These are phyloP conservation scores for Pipistrellus kuhlii DNA, from an alignment of 2,797 vertebrate genomes.

Conservation along the genomic window DNA sequence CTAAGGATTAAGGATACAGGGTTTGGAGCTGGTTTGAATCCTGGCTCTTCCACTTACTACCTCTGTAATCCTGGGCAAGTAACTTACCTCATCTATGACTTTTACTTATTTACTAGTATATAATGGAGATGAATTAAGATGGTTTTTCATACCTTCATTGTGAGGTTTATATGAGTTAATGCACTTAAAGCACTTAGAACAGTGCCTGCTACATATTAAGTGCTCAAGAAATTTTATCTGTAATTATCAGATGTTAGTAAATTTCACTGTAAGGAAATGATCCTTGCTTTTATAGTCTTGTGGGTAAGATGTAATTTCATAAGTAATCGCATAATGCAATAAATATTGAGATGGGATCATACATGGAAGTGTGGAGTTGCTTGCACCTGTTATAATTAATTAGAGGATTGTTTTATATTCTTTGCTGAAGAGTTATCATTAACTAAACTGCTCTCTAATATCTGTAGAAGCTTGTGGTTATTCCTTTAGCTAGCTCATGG, in stretches of 20 bases:
- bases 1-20: not conserved
- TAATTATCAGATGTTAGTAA: slow-evolving; percentile 14
- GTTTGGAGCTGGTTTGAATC: slow-evolving; percentile 20
- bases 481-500: not conserved
- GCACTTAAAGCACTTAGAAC: not conserved
- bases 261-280: slow-evolving; percentile 2
- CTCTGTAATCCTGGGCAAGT: not conserved
- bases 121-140: not conserved
- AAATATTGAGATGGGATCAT: not conserved
- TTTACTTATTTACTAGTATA: not conserved
- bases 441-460: not conserved
- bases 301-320: slow-evolving; percentile 11
- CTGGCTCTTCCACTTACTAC: not conserved
- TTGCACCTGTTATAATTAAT: slow-evolving; percentile 35
- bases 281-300: slow-evolving; percentile 43
- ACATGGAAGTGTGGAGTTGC: not conserved
- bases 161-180: slow-evolving; percentile 10
- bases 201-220: slow-evolving; percentile 21
- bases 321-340: not conserved
- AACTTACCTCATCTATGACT: not conserved
- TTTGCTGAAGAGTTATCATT: slow-evolving; percentile 33
- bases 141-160: slow-evolving; percentile 1
- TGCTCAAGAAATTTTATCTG: not conserved
- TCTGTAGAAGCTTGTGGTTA: not conserved
- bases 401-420: not conserved